Base-by-base conservation (phyloP, 2,888 invertebrate genomes). In the Mythimna albipuncta region DNA sequence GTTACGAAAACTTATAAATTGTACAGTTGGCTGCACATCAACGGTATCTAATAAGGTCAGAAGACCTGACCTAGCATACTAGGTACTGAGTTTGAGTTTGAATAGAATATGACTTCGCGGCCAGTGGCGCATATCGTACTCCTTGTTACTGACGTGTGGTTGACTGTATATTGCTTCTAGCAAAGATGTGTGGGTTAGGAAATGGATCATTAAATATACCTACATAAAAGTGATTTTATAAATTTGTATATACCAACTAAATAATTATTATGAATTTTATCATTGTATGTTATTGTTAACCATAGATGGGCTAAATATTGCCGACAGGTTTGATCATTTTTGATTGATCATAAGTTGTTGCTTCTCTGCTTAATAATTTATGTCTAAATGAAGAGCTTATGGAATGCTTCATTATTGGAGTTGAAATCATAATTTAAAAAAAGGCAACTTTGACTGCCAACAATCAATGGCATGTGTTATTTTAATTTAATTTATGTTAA, bases 211-310 rank as follows among this genome's bases (percentile, higher is more conserved):
- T 81, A 77, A 82, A 80, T 35, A 80, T 58, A 72, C 16, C 41
- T 84, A 80, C 84, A 84, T 89, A 89, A 88, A 90, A 87, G 89
- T 92, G 92, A 93, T 93, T 93, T 93, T 94, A 93, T 93, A 93
- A 92, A 93, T 92, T 93, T 95, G 94, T 95, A 94, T 89, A 94
- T 94, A 94, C 89, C 76, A 82, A 79, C 62, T 73, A 76, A 80
- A 77, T 84, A 67, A 76, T 76, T 74, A 83, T 79, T 81, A 79
- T 81, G 57, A 69, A 75, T 82, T 87, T 76, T 82, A 76, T 72
- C 50, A 76, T 74, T 79, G 69, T 85, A 83, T 83, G 76, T 82
- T 82, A 82, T 87, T 87, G 83, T 82, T 86, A 84, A 82, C 77
- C 80, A 85, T 65, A 69, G 57, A 64, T 74, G 44, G 72, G 63